Base-by-base conservation (phyloP, 2,113 vertebrate genomes). In the Sphaerodactylus townsendi region DNA sequence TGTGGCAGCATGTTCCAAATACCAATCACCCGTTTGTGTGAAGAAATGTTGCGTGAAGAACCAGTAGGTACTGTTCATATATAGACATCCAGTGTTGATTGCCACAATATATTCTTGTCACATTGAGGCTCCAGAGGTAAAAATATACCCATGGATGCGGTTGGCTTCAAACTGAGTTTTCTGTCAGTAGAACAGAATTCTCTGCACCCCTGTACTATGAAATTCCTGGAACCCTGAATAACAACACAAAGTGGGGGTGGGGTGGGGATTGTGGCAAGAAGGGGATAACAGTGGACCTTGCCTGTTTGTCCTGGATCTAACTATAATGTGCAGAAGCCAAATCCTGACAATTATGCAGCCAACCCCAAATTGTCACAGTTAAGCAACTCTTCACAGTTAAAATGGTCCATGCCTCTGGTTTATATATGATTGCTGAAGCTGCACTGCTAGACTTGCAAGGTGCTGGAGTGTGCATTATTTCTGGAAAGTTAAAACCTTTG, bases 401-500 rank as follows among this genome's bases (percentile, higher is more conserved):
- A 68, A 7, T 15, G 2, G 37, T 72, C 35, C 28, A 15, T 59
- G 13, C 41, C 50, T 72, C 37, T 30, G 46, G 39, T 28, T 78
- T 17, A 15, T 78, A 46, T 35, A 35, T 30, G 50, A 39, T 50
- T 44, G 10, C 53, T 41, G 39, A 83, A 86, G 77, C 23, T 4
- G 6, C 0, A 70, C 13, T 14, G n/a, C 8, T 13, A 41, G n/a
- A 14, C 23, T 71, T 71, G 8, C 39, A 46, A 78, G 66, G 35
- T 64, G 50, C 19, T 53, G 66, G 28, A 84, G 50, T 53, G 48
- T 46, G 48, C 23, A 59, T 62, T 30, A 3, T 82, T 81, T 92
- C 91, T 92, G 91, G 93, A 93, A 92, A 95, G 92, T 92, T 88
- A 91, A 65, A 87, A 83, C 87, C 92, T 92, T 92, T 87, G 90